These are phyloP conservation scores for Dysmachus trigonus DNA, from an alignment of 2,888 invertebrate species.

Conservation along the genomic window DNA sequence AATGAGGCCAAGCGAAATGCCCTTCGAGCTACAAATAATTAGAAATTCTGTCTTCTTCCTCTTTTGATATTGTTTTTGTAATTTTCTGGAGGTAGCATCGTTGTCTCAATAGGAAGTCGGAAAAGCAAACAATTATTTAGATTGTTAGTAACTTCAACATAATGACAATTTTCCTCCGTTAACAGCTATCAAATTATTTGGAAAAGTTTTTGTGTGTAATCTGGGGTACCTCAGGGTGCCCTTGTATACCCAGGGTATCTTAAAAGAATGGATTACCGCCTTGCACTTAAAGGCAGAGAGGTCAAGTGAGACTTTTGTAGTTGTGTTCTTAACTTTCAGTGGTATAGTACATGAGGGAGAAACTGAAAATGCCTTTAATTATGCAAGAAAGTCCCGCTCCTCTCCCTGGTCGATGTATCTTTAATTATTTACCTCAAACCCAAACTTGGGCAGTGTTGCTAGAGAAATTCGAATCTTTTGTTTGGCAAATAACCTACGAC, in stretches of 20 bases:
- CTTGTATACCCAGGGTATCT: neutral
- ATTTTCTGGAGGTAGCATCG: neutral
- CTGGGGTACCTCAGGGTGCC: neutral
- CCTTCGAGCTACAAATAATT: neutral
- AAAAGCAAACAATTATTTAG: neutral
- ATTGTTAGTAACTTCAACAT: neutral
- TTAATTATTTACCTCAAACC: neutral
- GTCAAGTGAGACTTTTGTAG: neutral
- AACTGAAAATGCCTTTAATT: neutral
- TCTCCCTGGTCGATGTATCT: neutral
- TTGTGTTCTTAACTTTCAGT: neutral
- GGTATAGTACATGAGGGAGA: neutral
- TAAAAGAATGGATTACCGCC: neutral
- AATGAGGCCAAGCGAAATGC: neutral
- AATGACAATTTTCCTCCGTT: neutral
- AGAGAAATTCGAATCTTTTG: neutral
- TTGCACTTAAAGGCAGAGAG: neutral
- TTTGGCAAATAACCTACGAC: neutral
- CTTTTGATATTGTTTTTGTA: neutral
- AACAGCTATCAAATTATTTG: neutral
- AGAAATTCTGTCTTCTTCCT: neutral
- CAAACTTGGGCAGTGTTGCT: neutral
- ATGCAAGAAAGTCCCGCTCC: neutral
- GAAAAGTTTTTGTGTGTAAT: neutral
- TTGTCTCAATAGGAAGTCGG: neutral